Base-by-base conservation (phyloP, 1,140 invertebrate species). In the Lucilia cuprina region DNA sequence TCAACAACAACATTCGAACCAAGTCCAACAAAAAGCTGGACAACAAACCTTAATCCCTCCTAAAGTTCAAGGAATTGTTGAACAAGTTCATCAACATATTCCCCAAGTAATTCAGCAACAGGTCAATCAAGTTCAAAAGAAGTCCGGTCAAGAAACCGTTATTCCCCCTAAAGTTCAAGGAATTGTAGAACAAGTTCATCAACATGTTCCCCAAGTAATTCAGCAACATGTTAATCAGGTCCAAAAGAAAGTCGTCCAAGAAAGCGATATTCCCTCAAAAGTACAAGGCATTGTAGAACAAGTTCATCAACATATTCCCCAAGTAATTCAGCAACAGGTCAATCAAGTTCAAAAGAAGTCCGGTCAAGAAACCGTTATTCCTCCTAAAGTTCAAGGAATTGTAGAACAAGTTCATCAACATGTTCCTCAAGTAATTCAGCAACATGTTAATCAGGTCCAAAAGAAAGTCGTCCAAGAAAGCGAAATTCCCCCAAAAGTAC, bases 261-360 rank as follows among this genome's bases (percentile, higher is more conserved):
- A 21, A 25, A 13, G 13, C 5, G 49, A 14, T 9, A 14, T 78
- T 12, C 75, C 75, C 1, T 0, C 47, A 14, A 49, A 70, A 47
- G 80, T 84, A 13, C 17, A 82, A 35, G 34, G n/a, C 1, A n/a
- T 84, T 55, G 78, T 84, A n/a, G 25, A 74, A 17, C 84, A 83
- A n/a, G 70, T 84, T 13, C 84, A 84, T 60, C 80, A 82, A 75
- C 84, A 84, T 70, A 14, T 84, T 74, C 84, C 84, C 30, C 83
- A 84, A 80, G 80, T 84, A 21, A 35, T 78, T 13, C 41, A 19
- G 7, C 30, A 41, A 14, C 14, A 60, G 1, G 30, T 41, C 1
- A 25, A 35, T 21, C 49, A 84, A 3, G 55, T 78, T 34, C 74
- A 47, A 34, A 80, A 82, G 70, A 9, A 82, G 17, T 12, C 1